Evolutionary conservation across 2,113 vertebrate species (phyloP).

Genomic region (Prietella phreatophila): DNA sequence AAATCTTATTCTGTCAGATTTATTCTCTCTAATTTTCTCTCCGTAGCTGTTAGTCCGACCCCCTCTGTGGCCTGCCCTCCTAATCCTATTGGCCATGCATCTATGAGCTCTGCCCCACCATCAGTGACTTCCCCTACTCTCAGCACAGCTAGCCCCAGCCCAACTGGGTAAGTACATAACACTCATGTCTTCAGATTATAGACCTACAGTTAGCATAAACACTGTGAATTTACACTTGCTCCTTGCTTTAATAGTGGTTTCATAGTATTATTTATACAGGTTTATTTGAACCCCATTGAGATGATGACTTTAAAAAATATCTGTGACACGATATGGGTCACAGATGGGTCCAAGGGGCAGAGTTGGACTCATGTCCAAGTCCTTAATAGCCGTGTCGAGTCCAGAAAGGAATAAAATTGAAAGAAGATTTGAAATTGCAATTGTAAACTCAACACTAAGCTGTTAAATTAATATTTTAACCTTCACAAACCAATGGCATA

Average conservation of each 20-base stretch:
- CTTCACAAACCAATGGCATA: too few relatives aligned
- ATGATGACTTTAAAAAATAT: background rate
- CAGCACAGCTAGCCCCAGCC: constrained; percentile 81
- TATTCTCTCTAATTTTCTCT: constrained; percentile 37
- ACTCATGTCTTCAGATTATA: background rate
- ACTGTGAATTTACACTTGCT: background rate
- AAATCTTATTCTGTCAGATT: constrained; percentile 1
- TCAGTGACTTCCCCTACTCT: constrained; percentile 80
- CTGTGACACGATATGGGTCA: background rate
- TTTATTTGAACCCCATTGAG: background rate
- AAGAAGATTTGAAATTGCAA: too few relatives aligned
- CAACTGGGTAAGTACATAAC: constrained; percentile 76
- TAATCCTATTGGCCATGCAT: constrained; percentile 74
- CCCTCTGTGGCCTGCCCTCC: constrained; percentile 77
- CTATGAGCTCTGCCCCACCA: constrained; percentile 74
- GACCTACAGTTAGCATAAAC: background rate
- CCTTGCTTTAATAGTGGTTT: background rate
- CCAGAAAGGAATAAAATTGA: too few relatives aligned
- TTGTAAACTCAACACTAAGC: too few relatives aligned
- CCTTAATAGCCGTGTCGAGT: too few relatives aligned
- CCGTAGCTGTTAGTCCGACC: constrained; percentile 76
- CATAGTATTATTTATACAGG: background rate
- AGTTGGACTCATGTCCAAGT: too few relatives aligned
- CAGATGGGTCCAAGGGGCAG: too few relatives aligned
- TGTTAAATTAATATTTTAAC: too few relatives aligned